Evolutionary conservation across 2,113 vertebrate species (phyloP), one percentile per base, ranked within the genome.

Genomic region (Micromys minutus): DNA sequence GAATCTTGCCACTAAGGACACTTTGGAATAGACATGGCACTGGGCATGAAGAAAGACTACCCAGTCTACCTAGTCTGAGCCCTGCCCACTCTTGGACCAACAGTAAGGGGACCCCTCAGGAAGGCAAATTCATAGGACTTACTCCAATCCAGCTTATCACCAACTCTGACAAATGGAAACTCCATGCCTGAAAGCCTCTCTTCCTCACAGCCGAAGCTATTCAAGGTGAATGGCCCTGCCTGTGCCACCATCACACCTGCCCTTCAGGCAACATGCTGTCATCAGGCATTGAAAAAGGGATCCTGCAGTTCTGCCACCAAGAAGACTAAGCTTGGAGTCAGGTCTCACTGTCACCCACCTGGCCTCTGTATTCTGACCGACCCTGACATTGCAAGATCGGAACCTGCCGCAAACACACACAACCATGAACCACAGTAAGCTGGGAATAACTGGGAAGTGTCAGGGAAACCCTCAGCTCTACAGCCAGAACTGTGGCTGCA

Each of bases 401-500:
- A 94, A 59, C 39, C 39, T 19, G 85, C 17, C 10, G 39, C 9
- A 72, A 45, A 47, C 1, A 1, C 45, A 52, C 61, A 83, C 4
- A 7, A 59, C 50, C 63, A 29, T 21, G 59, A 45, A 45, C 26
- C 76, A 39, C 26, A 3, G 19, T 63, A n/a, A 47, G 5, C 24
- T 11, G 3, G 72, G 63, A 67, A 42, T 55, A 74, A 29, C 75
- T 17, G 11, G 13, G 24, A 7, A 1, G 34, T 29, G 13, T 7
- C 26, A 69, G n/a, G 72, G 21, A 3, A 76, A 24, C 2, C 5
- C 72, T 86, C 57, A n/a, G 16, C 26, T 57, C 72, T 45, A 36
- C 19, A 15, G 34, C 19, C n/a, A 83, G n/a, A 69, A 77, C 72
- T 7, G 0, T 12, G 26, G 84, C 4, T 0, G 0, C 24, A 55